phyloP scores from a whole-genome alignment of 2,797 vertebrate genomes.

The Rhinogobio ventralis region DNA sequence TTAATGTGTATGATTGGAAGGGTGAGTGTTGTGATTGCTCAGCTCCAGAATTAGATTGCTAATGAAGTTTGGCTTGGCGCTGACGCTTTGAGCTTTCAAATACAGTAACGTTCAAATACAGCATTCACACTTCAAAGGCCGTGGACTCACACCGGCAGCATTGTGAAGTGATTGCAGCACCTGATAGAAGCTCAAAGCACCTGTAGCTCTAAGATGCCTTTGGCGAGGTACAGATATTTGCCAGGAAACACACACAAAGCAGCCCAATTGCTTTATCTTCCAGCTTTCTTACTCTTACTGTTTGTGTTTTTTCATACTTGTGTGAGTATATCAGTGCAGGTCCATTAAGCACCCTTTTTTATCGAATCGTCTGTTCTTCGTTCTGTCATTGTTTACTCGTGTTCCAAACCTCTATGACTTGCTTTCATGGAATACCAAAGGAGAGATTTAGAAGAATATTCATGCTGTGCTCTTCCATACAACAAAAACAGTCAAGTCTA shows the following conservation, averaged over 20 bases:
- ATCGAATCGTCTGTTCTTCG: not conserved
- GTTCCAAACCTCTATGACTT: not conserved
- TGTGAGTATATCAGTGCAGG: not conserved
- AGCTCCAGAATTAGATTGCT: constrained; percentile 74
- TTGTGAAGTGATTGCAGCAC: constrained; percentile 79
- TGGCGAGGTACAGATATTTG: constrained; percentile 76
- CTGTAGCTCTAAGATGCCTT: constrained; percentile 77
- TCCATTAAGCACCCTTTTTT: not conserved
- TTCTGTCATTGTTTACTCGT: not conserved
- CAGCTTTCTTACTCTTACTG: not conserved
- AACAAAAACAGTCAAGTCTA: not conserved
- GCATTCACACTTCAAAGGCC: constrained; percentile 76
- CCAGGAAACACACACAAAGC: constrained; percentile 59
- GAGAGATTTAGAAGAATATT: not conserved
- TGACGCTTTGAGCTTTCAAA: constrained; percentile 72
- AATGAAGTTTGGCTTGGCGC: constrained; percentile 77
- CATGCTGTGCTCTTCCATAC: not conserved
- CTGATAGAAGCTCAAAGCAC: constrained; percentile 79
- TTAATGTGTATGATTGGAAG: constrained; percentile 21
- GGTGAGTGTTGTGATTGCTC: constrained; percentile 57
- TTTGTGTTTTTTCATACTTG: not conserved
- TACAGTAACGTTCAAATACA: constrained; percentile 64
- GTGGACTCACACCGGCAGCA: constrained; percentile 71
- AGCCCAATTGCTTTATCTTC: constrained; percentile 36
- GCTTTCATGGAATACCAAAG: not conserved